Percentiles rank a stretch among this genome's conserved stretches.
phyloP scores from a whole-genome alignment of 2,888 invertebrate genomes.

The Allygus modestus region DNA sequence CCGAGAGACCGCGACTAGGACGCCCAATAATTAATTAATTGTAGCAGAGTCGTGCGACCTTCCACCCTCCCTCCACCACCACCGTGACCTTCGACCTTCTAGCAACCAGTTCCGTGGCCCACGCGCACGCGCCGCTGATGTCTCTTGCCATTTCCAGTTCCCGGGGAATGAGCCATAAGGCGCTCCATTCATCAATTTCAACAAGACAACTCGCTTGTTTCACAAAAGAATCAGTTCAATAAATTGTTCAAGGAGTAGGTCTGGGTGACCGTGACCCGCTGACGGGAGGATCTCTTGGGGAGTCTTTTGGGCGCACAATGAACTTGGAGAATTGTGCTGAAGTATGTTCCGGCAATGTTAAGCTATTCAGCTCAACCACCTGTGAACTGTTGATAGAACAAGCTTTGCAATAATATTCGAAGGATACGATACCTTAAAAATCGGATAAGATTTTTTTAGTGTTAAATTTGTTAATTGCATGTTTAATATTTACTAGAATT shows the following conservation, averaged over 20 bases:
- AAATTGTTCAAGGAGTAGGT: not conserved
- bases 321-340: no score
- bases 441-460: no score
- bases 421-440: no score
- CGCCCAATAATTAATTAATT: slow-evolving; percentile 48
- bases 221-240: not conserved
- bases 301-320: no score
- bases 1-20: slow-evolving; percentile 14
- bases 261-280: not conserved
- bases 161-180: slow-evolving; percentile 21
- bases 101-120: slow-evolving; percentile 8
- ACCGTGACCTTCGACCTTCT: slow-evolving; percentile 29
- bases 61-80: not conserved
- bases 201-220: not conserved
- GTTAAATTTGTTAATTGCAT: no score
- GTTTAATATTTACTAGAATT: no score
- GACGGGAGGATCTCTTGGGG: no score
- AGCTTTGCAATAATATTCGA: no score
- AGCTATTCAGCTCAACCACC: no score
- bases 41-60: slow-evolving; percentile 53
- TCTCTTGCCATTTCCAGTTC: slow-evolving; percentile 12
- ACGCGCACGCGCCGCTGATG: not conserved
- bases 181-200: not conserved
- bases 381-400: no score
- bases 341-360: no score